These are phyloP conservation scores for Drosophila triauraria DNA, from an alignment of 1,140 invertebrate genomes.

Conservation along the genomic window DNA sequence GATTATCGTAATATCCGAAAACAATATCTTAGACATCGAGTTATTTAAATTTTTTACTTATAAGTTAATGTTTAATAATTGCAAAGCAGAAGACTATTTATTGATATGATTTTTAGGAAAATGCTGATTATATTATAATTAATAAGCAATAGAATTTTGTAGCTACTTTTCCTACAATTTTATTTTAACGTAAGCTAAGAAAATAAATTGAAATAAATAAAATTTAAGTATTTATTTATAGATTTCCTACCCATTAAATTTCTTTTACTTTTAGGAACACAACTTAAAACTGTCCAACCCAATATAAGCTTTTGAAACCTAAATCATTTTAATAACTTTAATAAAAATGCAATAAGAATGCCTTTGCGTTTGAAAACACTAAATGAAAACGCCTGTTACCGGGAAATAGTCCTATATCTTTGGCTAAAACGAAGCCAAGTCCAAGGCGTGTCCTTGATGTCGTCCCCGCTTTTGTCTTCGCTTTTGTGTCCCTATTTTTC, in stretches of 20 bases:
- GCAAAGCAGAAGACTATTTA: background rate
- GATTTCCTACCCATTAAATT: too few relatives aligned
- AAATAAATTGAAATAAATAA: too few relatives aligned
- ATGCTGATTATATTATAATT: too few relatives aligned
- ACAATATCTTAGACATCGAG: background rate
- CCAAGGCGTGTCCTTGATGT: constrained; percentile 27
- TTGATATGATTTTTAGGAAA: background rate
- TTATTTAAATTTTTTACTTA: background rate
- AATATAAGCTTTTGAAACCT: constrained; percentile 10
- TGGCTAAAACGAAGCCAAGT: constrained; percentile 13
- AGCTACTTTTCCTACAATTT: background rate
- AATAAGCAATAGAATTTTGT: background rate
- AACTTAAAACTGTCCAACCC: background rate
- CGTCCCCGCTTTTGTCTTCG: constrained; percentile 3
- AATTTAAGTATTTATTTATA: too few relatives aligned
- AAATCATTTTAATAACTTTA: background rate
- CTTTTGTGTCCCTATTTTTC: constrained; percentile 34
- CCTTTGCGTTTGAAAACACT: background rate
- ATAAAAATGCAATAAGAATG: constrained; percentile 12
- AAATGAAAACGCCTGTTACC: constrained; percentile 2
- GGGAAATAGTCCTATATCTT: background rate
- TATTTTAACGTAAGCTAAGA: background rate
- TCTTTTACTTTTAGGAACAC: too few relatives aligned
- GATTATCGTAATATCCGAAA: constrained; percentile 13
- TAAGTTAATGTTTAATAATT: background rate